Evolutionary conservation across 1,140 invertebrate genomes (phyloP).

Genomic region (Acyrthosiphon pisum): DNA sequence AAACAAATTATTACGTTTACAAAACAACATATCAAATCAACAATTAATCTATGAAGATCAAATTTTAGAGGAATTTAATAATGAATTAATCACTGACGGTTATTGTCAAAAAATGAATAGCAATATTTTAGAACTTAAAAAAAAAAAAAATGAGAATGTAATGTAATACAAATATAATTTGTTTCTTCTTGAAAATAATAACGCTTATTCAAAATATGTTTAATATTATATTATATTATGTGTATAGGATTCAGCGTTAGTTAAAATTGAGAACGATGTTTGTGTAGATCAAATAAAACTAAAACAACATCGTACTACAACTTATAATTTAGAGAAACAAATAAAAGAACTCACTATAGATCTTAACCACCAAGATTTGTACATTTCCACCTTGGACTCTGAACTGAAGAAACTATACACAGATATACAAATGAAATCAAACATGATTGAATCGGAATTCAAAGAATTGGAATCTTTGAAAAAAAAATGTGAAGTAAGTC

Average conservation of each 20-base stretch:
- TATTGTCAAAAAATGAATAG: slow-evolving; percentile 45
- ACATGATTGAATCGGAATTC: slow-evolving; percentile 6
- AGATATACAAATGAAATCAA: slow-evolving; percentile 49
- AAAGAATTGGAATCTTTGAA: slow-evolving; percentile 33
- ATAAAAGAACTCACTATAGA: slow-evolving; percentile 20
- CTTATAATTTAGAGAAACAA: slow-evolving; percentile 31
- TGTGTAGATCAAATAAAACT: slow-evolving; percentile 24
- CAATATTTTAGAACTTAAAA: slow-evolving; percentile 38
- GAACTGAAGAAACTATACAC: slow-evolving; percentile 12
- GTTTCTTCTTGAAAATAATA: neutral
- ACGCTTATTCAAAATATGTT: neutral
- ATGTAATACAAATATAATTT: neutral
- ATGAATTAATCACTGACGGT: slow-evolving; percentile 22
- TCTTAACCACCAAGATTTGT: neutral
- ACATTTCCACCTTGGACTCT: neutral
- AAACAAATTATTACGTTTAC: neutral
- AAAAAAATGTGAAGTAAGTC: slow-evolving; percentile 28
- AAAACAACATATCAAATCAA: neutral
- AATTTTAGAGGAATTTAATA: slow-evolving; percentile 46
- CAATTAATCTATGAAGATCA: slow-evolving; percentile 42
- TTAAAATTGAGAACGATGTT: slow-evolving; percentile 32
- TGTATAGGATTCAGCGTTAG: slow-evolving; percentile 23
- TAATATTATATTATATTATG: neutral
- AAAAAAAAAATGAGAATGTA: slow-evolving; percentile 48
- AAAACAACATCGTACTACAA: slow-evolving; percentile 30